Percentiles rank a stretch among this genome's conserved stretches.
phyloP scores from a whole-genome alignment of 2,113 vertebrate species.

The Dissostichus mawsoni region DNA sequence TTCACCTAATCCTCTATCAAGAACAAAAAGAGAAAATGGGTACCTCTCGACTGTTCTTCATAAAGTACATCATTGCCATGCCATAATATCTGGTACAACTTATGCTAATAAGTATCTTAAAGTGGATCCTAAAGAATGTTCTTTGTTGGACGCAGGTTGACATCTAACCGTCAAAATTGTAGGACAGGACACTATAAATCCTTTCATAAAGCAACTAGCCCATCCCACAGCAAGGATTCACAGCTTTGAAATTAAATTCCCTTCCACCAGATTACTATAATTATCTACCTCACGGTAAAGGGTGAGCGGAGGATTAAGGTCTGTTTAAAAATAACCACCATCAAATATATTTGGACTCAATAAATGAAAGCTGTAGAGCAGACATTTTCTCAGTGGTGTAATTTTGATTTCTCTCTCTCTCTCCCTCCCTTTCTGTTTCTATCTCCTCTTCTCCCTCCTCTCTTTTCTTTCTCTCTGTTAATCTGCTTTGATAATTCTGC shows the following conservation, averaged over 20 bases:
- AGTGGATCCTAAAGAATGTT: not conserved
- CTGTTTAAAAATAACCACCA: conserved; percentile 77
- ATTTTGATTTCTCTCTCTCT: conserved; percentile 22
- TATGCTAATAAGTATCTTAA: conserved; percentile 43
- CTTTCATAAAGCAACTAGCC: conserved; percentile 45
- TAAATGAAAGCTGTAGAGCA: conserved; percentile 65
- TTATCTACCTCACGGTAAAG: conserved; percentile 72
- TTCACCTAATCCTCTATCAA: conserved; percentile 36
- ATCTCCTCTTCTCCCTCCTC: not conserved
- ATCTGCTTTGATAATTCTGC: conserved; percentile 70
- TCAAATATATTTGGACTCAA: conserved; percentile 72
- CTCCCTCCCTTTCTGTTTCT: not conserved
- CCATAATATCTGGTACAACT: not conserved
- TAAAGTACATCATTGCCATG: conserved; percentile 31
- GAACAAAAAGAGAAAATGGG: conserved; percentile 62
- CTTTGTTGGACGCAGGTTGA: not conserved
- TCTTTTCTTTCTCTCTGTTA: conserved; percentile 57
- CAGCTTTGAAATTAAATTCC: conserved; percentile 69
- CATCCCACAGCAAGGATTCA: conserved; percentile 42
- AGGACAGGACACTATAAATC: conserved; percentile 10
- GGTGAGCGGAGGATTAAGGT: conserved; percentile 73
- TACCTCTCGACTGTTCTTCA: conserved; percentile 28
- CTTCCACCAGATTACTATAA: conserved; percentile 77
- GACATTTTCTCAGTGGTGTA: conserved; percentile 55
- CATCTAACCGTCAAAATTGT: not conserved